Evolutionary conservation across 2,113 vertebrate genomes (phyloP).

Genomic region (Girardinichthys multiradiatus): DNA sequence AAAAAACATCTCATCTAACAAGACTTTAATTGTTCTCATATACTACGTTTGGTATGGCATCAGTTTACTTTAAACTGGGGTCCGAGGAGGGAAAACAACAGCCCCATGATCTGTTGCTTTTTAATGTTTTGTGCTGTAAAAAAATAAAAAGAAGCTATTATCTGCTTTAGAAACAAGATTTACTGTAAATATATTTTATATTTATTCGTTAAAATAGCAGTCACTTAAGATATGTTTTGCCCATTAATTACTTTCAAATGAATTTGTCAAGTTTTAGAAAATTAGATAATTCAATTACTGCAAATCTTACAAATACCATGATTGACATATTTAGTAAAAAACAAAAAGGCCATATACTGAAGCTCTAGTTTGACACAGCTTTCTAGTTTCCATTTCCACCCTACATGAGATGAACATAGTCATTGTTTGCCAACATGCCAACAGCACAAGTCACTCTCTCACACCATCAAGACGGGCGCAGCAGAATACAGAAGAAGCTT

Average conservation of each 20-base stretch:
- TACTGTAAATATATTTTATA: too few species aligned
- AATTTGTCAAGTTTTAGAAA: background rate
- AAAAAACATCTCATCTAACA: too few species aligned
- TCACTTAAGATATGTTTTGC: background rate
- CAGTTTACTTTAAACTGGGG: too few species aligned
- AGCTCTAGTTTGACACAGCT: background rate
- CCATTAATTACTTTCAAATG: background rate
- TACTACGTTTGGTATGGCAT: too few species aligned
- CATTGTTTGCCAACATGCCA: slow-evolving; percentile 29
- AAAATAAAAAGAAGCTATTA: too few species aligned
- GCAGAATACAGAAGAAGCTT: slow-evolving; percentile 23
- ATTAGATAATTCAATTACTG: background rate
- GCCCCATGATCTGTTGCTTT: too few species aligned
- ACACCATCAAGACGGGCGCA: slow-evolving; percentile 30
- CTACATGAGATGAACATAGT: background rate
- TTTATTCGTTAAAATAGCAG: too few species aligned
- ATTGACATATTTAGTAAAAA: background rate
- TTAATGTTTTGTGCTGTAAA: too few species aligned
- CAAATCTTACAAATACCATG: background rate
- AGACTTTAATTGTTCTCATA: too few species aligned
- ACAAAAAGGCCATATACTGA: background rate
- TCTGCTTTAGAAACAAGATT: too few species aligned
- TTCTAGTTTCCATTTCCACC: too few species aligned
- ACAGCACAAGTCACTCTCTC: slow-evolving; percentile 20
- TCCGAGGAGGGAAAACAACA: too few species aligned